phyloP scores from a whole-genome alignment of 2,113 vertebrate genomes.

The Grus americana region DNA sequence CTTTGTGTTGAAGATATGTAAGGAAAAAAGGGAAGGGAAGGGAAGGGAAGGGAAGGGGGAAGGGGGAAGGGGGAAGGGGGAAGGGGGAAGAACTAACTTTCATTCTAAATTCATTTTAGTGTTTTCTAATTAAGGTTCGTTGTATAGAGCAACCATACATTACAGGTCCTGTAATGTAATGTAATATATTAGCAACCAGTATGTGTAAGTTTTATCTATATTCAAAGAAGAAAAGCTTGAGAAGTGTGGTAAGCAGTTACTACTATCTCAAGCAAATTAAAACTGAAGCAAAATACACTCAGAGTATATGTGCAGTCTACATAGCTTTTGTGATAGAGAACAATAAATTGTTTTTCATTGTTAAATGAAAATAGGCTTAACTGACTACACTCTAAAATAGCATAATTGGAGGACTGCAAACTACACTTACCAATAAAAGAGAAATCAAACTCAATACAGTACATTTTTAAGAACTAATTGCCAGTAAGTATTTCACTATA shows the following conservation, averaged over 20 bases:
- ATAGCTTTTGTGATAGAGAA: background rate
- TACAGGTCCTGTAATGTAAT: background rate
- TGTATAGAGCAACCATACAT: background rate
- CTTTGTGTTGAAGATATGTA: background rate
- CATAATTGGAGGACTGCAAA: background rate
- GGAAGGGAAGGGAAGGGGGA: too few species aligned
- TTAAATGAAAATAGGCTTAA: background rate
- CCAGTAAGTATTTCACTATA: background rate
- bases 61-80: too few species aligned
- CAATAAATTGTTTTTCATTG: background rate
- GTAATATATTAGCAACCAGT: background rate
- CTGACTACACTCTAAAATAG: background rate
- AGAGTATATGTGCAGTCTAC: too few species aligned
- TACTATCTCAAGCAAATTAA: background rate
- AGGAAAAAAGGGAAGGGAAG: background rate
- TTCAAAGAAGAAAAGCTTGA: background rate
- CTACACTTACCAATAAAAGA: background rate
- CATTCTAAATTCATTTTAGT: background rate
- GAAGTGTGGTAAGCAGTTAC: background rate
- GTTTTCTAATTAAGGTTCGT: background rate
- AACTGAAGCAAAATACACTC: background rate
- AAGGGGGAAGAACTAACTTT: background rate
- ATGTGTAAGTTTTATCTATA: background rate
- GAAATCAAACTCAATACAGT: background rate
- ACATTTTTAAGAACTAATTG: background rate